A percentile compares a stretch with the other conserved stretches of the same genome.
Evolutionary conservation across 2,888 invertebrate genomes (phyloP).

Genomic region (Cataglyphis altisquamis): DNA sequence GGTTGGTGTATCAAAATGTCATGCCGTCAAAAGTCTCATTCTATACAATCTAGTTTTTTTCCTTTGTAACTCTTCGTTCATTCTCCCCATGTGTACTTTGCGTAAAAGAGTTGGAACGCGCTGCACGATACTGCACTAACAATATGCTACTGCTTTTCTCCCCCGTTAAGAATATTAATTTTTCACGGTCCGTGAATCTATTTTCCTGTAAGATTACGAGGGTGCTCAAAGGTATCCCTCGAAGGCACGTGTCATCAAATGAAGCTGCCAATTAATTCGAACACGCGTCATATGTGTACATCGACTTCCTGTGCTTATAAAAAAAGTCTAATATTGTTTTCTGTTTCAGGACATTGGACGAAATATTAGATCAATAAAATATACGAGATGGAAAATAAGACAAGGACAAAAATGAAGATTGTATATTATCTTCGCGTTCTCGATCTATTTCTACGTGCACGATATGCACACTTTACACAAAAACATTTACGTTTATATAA

Average conservation of each 20-base stretch:
- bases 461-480: neutral
- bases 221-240: constrained; percentile 56
- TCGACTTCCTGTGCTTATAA: constrained; percentile 55
- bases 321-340: neutral
- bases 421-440: neutral
- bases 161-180: constrained; percentile 74
- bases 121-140: constrained; percentile 41
- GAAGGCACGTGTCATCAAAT: constrained; percentile 73
- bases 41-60: constrained; percentile 26
- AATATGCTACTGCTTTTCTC: constrained; percentile 48
- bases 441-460: neutral
- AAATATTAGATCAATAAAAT: constrained; percentile 3
- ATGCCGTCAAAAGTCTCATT: constrained; percentile 26
- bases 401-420: neutral
- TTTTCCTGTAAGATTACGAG: constrained; percentile 33
- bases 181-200: constrained; percentile 74
- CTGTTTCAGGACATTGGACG: neutral
- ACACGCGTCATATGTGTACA: constrained; percentile 53
- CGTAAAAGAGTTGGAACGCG: constrained; percentile 15
- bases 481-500: neutral
- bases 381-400: neutral
- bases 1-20: constrained; percentile 36
- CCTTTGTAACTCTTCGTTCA: neutral
- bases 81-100: constrained; percentile 18
- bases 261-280: constrained; percentile 34